Conservation (phyloP, 2,797 vertebrate genomes). For the Pteronotus mesoamericanus region DNA sequence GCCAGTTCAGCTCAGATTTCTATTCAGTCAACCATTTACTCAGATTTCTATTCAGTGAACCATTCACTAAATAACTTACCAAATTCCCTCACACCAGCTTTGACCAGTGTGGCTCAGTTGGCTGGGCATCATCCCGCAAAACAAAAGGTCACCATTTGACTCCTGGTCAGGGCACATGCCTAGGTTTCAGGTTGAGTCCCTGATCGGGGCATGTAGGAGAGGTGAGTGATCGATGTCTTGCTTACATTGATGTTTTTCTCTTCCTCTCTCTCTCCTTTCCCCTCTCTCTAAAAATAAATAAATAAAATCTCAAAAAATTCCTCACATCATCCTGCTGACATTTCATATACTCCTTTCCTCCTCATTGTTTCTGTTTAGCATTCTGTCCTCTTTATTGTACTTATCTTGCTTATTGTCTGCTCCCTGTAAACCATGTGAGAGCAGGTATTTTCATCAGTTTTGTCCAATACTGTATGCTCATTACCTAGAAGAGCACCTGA, state of each 20-base stretch:
- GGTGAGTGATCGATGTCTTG: not conserved
- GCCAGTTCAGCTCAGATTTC: not conserved
- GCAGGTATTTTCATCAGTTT: not conserved
- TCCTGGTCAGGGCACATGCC: not conserved
- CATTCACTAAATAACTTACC: not conserved
- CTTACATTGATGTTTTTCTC: not conserved
- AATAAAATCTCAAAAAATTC: not conserved
- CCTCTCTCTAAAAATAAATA: not conserved
- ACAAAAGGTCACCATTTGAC: not conserved
- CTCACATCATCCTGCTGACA: not conserved
- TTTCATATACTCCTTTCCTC: not conserved
- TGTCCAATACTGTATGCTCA: not conserved
- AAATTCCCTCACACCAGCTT: not conserved
- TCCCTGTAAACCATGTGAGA: not conserved
- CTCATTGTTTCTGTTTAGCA: not conserved
- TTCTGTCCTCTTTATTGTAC: not conserved
- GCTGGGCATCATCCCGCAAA: not conserved
- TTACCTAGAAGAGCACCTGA: not conserved
- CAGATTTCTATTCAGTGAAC: not conserved
- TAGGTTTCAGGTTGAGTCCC: not conserved
- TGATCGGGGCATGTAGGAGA: not conserved
- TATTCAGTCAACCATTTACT: not conserved
- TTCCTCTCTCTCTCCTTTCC: too few relatives aligned
- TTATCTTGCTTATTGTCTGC: not conserved
- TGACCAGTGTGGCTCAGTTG: not conserved